Evolutionary conservation across 64 coral and sea anemone species (phyloP), one percentile per base, ranked within the genome.

Genomic region (Stylophora pistillata): DNA sequence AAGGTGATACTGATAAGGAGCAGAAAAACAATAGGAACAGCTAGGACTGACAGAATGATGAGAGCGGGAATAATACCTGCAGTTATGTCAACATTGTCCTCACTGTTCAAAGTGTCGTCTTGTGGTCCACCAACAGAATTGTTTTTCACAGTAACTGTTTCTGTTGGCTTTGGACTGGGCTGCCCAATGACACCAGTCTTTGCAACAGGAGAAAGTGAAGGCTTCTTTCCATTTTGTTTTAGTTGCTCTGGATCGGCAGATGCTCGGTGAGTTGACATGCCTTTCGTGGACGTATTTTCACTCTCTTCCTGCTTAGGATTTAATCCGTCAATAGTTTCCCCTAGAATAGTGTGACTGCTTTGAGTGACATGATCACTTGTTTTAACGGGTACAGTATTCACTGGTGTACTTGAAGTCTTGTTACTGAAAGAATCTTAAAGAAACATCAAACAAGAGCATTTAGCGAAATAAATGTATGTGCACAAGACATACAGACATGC

Each of bases 1-100:
- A 97, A 56, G 27, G 86, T 47, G n/a, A 97, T 88, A 61, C 95
- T 97, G 56, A 97, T 93, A 6, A 92, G 85, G 54, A 97, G 73
- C 32, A 97, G 87, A 30, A 97, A 97, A 3, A 97, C 80, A 37
- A 97, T 90, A 1, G 95, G 95, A 0, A 97, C 95, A 13, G 95
- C 95, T 4, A 97, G 58, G 3, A 93, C 90, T 30, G 94, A 96
- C 15, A 96, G 71, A 30, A 96, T 90, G 26, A 96, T 86, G 21
- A 96, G 87, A 4, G 94, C 94, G 55, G 94, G 94, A 69, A 96
- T 86, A 4, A 96, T 59, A 12, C 94, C 94, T 17, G 31, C 71
- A 10, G 69, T 37, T 28, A 89, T 37, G 32, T 81, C 30, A 29
- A 78, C 53, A 15, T 32, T 74, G 72, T 57, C 32, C 27, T 70